Evolutionary conservation across 2,797 vertebrate species (phyloP), one percentile per base, ranked within the genome.

Genomic region (Falco columbarius): DNA sequence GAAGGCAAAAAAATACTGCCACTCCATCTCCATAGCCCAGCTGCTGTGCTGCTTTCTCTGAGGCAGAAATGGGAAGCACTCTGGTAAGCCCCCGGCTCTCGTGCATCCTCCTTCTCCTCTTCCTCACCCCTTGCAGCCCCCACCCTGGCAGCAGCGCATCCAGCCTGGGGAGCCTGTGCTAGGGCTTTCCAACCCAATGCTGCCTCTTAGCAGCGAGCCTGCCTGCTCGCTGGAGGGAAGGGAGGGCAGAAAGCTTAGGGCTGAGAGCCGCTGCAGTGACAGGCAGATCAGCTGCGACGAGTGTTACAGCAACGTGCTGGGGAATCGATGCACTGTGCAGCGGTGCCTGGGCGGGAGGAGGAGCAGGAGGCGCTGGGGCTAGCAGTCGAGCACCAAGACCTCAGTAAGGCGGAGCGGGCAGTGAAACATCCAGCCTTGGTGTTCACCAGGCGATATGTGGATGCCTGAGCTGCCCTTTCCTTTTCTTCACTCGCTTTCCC

Each of bases 261-360:
- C 62, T 4, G 29, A 83, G 81, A 94, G 91, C 72, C 22, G 36
- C 93, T 13, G 61, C 63, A 93, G 88, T 73, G 91, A 89, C 79
- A 87, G 85, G 66, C 89, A 94, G 80, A 85, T 93, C 94, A 92
- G 52, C 92, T 95, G 91, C 6, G n/a, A 94, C 1, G 52, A 86
- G 89, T 38, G 63, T 76, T 84, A 75, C 51, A 68, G 44, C 86
- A 72, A 73, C 74, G 46, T 1, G 65, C 74, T 47, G 49, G 77
- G 95, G 83, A 90, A 93, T 77, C 18, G 52, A 13, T 47, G 81
- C 68, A 2, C 42, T 1, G n/a, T 15, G 15, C 1, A 24, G 42
- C 1, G 4, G 68, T 36, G 61, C 67, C 77, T 52, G 3, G 3
- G 8, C 1, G 0, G 81, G 66, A 92, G 90, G 59, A 86, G 81